Conservation (phyloP, 2,888 invertebrate genomes). For the Pristionchus arcanus region DNA sequence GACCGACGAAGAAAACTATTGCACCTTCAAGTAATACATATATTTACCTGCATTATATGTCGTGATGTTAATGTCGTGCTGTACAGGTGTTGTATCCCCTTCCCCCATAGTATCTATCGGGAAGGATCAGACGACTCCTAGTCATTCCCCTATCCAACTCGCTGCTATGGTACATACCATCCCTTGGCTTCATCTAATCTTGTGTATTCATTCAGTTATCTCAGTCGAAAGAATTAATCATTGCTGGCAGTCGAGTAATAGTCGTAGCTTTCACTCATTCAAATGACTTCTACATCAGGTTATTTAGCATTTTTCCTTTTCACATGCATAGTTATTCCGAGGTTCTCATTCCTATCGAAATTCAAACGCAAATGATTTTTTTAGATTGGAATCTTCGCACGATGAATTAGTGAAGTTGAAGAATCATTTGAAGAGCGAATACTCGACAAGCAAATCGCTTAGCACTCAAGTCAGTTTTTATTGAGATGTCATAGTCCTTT, state of each 20-base stretch:
- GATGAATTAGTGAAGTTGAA: conserved; percentile 15
- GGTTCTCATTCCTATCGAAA: too few relatives aligned
- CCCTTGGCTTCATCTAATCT: neutral
- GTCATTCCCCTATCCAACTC: conserved; percentile 43
- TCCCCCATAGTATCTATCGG: conserved; percentile 47
- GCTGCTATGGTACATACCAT: conserved; percentile 37
- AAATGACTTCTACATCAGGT: conserved; percentile 43
- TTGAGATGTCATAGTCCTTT: too few relatives aligned
- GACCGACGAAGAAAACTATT: conserved; percentile 60
- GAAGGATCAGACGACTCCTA: conserved; percentile 13
- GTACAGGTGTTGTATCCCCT: conserved; percentile 37
- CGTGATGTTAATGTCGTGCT: conserved; percentile 23
- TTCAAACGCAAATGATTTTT: too few relatives aligned
- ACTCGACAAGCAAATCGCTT: neutral
- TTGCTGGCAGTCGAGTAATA: neutral
- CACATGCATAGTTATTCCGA: neutral
- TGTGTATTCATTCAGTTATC: neutral
- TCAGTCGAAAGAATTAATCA: neutral
- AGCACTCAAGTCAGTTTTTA: too few relatives aligned
- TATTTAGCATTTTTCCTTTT: neutral
- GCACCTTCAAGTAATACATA: neutral
- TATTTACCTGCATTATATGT: neutral
- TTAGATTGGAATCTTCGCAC: conserved; percentile 16
- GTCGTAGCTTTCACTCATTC: conserved; percentile 44
- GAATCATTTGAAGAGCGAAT: neutral